phyloP scores from a whole-genome alignment of 2,113 vertebrate genomes.

The Ia io region DNA sequence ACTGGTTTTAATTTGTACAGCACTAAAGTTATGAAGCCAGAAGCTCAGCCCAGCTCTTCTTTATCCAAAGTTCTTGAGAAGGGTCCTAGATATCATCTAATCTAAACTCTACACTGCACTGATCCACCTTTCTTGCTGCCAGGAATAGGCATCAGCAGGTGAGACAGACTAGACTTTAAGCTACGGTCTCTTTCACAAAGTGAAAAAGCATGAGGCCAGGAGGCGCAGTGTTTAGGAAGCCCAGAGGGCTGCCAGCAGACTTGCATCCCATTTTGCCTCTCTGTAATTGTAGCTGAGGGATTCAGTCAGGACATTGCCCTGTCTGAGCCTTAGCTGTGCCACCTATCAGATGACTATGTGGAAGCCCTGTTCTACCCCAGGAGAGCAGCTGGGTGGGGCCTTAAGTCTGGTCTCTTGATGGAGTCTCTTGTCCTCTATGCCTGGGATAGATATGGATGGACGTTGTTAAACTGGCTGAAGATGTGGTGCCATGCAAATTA shows the following conservation, averaged over 20 bases:
- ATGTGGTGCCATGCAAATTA: background rate
- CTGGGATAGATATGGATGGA: background rate
- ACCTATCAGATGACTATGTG: background rate
- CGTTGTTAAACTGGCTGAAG: background rate
- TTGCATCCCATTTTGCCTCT: too few relatives aligned
- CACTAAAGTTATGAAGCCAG: background rate
- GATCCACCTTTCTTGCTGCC: background rate
- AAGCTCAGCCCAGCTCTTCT: background rate
- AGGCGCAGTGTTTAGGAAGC: background rate
- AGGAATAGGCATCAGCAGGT: background rate
- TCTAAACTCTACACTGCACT: background rate
- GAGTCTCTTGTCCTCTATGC: background rate
- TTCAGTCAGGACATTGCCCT: background rate
- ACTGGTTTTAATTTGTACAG: background rate
- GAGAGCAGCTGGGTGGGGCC: background rate
- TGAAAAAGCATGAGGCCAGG: fast-evolving
- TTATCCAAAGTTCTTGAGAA: background rate
- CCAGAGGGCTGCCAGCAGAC: too few relatives aligned
- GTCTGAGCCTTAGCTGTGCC: background rate
- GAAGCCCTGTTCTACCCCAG: background rate
- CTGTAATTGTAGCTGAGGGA: background rate
- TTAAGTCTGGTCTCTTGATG: background rate
- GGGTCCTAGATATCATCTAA: background rate
- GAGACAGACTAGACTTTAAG: background rate
- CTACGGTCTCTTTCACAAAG: background rate